A percentile compares a stretch with the other conserved stretches of the same genome.
Conservation (phyloP, 2,797 vertebrate genomes). For the Macropus fuliginosus region DNA sequence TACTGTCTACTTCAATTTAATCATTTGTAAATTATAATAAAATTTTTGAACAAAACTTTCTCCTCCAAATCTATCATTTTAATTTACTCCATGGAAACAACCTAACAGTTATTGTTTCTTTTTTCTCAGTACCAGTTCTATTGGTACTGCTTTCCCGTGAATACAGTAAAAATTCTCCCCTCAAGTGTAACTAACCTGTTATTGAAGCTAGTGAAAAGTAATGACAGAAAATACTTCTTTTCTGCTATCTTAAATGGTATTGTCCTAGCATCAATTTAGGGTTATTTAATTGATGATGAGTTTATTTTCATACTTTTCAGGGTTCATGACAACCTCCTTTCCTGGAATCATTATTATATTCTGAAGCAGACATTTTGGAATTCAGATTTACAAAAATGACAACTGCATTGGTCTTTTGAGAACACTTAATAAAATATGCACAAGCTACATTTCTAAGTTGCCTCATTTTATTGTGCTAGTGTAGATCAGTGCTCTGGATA, state of each 20-base stretch:
- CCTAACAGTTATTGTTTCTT: too few species aligned
- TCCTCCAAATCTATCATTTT: too few species aligned
- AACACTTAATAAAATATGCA: neutral
- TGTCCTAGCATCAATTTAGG: neutral
- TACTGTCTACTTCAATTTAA: too few species aligned
- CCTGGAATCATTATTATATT: neutral
- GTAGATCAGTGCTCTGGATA: neutral
- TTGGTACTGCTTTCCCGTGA: too few species aligned
- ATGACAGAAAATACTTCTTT: neutral
- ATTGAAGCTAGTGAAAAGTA: too few species aligned
- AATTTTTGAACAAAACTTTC: too few species aligned
- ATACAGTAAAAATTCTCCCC: too few species aligned
- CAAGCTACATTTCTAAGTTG: neutral
- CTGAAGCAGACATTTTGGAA: neutral
- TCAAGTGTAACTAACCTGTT: too few species aligned
- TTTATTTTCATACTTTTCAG: neutral
- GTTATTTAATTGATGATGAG: neutral
- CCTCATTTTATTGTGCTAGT: neutral
- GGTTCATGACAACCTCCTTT: neutral
- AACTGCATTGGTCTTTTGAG: neutral
- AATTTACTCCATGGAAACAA: too few species aligned
- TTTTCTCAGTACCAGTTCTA: too few species aligned
- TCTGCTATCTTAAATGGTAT: neutral
- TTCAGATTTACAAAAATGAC: neutral
- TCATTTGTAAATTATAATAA: too few species aligned